phyloP scores from a whole-genome alignment of 1,140 invertebrate species.

The Caenorhabditis inopinata region DNA sequence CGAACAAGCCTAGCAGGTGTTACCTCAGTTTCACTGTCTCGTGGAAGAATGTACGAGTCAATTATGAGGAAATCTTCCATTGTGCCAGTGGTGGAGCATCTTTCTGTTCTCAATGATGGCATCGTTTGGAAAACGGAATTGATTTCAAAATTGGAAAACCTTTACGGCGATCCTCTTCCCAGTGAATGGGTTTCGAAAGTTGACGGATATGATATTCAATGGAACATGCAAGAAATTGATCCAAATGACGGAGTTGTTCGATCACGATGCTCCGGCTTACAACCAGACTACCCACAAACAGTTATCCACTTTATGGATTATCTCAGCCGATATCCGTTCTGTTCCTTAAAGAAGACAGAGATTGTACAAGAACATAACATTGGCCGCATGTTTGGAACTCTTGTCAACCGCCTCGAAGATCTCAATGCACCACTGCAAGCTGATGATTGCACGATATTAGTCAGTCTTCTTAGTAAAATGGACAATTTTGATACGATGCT shows the following conservation, averaged over 20 bases:
- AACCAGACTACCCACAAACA: not conserved
- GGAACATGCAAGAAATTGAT: constrained; percentile 10
- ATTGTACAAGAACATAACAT: not conserved
- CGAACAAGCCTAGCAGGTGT: not conserved
- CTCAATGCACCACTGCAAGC: not conserved
- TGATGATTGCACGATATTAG: not conserved
- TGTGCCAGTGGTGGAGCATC: not conserved
- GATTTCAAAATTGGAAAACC: not conserved
- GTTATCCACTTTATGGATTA: not conserved
- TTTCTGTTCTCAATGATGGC: not conserved
- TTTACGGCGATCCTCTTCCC: not conserved
- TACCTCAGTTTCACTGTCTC: not conserved
- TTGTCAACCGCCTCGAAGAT: not conserved
- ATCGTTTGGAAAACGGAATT: not conserved
- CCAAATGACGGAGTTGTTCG: not conserved
- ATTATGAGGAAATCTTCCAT: not conserved
- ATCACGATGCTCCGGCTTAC: not conserved
- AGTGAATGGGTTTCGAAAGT: not conserved
- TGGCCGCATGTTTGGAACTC: not conserved
- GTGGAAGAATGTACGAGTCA: constrained; percentile 19
- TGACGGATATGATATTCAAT: not conserved
- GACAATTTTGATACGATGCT: not conserved
- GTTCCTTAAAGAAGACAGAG: not conserved
- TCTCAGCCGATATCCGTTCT: constrained; percentile 4
- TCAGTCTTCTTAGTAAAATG: not conserved